Conservation (phyloP, 2,113 vertebrate genomes). For the Nannospalax galili region DNA sequence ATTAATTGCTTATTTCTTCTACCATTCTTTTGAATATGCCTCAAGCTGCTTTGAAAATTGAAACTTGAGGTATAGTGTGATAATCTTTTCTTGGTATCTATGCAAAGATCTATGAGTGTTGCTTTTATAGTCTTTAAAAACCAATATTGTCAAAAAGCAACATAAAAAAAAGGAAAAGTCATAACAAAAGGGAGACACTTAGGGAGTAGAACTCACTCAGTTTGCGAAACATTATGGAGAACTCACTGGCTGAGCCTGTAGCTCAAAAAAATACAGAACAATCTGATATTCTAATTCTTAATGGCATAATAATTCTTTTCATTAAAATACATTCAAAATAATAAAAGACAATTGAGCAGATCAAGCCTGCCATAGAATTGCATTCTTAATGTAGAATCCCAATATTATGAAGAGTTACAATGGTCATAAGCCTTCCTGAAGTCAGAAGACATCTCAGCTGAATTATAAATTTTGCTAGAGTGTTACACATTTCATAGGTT, state of each 20-base stretch:
- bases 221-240: background rate
- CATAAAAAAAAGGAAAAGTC: background rate
- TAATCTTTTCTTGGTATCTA: background rate
- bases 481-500: background rate
- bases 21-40: background rate
- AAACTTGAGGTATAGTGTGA: background rate
- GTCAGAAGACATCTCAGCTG: background rate
- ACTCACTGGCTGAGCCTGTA: background rate
- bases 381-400: background rate
- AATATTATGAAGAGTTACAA: background rate
- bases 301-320: background rate
- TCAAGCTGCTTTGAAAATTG: conserved; percentile 25
- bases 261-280: background rate
- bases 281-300: background rate
- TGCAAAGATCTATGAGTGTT: background rate
- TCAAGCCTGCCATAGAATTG: background rate
- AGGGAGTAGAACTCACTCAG: background rate
- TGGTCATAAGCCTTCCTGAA: background rate
- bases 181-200: background rate
- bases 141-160: background rate
- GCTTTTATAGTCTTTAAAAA: background rate
- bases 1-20: background rate
- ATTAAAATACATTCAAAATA: conserved; percentile 21
- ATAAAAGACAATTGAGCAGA: background rate
- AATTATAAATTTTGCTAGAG: background rate